Evolutionary conservation across 2,113 vertebrate genomes (phyloP), one percentile per base, ranked within the genome.

Genomic region (Thymallus thymallus): DNA sequence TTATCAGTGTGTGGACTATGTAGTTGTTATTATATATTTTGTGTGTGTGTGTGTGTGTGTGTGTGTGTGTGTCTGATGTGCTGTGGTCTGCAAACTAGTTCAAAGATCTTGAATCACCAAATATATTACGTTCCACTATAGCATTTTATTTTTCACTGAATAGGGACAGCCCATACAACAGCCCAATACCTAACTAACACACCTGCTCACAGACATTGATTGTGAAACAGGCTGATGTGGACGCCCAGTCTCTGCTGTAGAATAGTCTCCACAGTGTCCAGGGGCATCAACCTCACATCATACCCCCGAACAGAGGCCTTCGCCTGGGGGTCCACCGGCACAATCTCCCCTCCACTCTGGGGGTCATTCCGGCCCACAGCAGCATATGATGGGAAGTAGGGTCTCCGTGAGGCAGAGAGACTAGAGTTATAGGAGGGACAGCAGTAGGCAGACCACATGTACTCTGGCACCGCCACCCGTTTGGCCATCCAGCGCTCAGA

Each of bases 401-500:
- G 12, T 35, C 0, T 46, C 41, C 22, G n/a, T 1, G 16, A 6
- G 2, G 32, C 0, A 5, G 82, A 77, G 2, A 88, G 70, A n/a
- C 35, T 30, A 65, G 69, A 0, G 7, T 30, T 80, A 65, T 80
- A 85, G 20, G 68, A 66, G 2, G 90, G 88, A 30, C 90, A 91
- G 79, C 90, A 92, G 82, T 90, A 92, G 48, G 91, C 91, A 1
- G 90, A 91, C 91, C 90, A 92, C 76, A 92, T 77, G 82, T 91
- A 91, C 84, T 92, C 90, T 0, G 91, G 90, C 30, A 89, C 75
- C 29, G 80, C 84, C 70, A 92, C 88, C 51, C 86, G 81, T 73
- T 85, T 68, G 0, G 85, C 88, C 35, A 91, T 85, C 82, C 74
- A 74, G 16, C 4, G 82, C 1, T 35, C 0, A 2, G 80, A 68